phyloP scores from a whole-genome alignment of 2,888 invertebrate species.

The Patella pellucida region DNA sequence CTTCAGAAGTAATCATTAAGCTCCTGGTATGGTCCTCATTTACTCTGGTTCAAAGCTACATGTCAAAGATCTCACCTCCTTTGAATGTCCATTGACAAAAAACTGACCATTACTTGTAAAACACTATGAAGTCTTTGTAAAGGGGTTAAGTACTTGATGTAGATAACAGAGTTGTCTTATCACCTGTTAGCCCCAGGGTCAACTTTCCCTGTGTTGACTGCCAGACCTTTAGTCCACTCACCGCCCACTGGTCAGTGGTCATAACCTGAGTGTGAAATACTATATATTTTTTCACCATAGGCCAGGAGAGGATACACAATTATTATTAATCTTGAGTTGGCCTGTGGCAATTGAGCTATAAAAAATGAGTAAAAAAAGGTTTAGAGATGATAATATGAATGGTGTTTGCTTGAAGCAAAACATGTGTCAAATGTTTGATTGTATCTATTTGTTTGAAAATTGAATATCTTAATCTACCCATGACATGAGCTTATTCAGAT shows the following conservation, averaged over 20 bases:
- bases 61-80: slow-evolving; percentile 5
- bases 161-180: slow-evolving; percentile 5
- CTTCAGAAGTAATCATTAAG: neutral
- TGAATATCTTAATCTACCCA: too few relatives aligned
- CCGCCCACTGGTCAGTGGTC: neutral
- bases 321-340: neutral
- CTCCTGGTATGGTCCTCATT: neutral
- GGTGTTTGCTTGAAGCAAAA: too few relatives aligned
- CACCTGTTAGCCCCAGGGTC: slow-evolving; percentile 1
- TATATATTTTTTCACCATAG: neutral
- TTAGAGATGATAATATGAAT: too few relatives aligned
- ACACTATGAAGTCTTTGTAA: neutral
- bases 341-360: neutral
- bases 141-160: slow-evolving; percentile 10
- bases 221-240: slow-evolving; percentile 2
- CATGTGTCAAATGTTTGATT: too few relatives aligned
- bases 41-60: neutral
- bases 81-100: slow-evolving; percentile 8
- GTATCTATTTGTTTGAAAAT: too few relatives aligned
- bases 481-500: too few relatives aligned
- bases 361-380: too few relatives aligned
- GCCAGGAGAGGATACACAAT: neutral
- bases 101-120: neutral
- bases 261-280: neutral
- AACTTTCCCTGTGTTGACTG: neutral